Evolutionary conservation across 2,113 vertebrate genomes (phyloP).

Genomic region (Neodon shergylaensis): DNA sequence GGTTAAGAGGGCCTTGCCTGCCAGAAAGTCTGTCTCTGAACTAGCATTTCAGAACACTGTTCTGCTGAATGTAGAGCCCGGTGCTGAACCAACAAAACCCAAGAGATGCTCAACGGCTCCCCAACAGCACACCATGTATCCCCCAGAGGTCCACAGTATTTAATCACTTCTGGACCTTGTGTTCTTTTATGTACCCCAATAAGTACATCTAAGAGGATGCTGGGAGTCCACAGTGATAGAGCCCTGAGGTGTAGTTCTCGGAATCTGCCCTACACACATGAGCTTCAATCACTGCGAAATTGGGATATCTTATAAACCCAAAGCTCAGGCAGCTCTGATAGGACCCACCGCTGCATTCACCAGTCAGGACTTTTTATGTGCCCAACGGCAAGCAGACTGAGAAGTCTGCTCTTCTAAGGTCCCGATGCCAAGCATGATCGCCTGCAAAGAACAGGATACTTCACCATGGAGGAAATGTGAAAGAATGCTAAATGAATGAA

Average conservation of each 20-base stretch:
- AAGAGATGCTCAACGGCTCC: rapidly evolving
- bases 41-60: neutral
- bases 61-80: neutral
- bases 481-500: neutral
- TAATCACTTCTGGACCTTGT: rapidly evolving
- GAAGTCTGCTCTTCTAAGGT: neutral
- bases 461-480: rapidly evolving
- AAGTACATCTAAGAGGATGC: neutral
- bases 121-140: rapidly evolving
- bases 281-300: neutral
- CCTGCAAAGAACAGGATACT: neutral
- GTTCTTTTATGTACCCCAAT: neutral
- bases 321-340: neutral
- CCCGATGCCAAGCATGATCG: neutral
- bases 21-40: neutral
- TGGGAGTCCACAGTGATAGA: rapidly evolving
- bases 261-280: neutral
- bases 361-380: neutral
- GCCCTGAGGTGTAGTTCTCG: neutral
- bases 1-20: neutral
- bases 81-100: neutral
- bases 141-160: neutral
- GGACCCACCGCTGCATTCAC: neutral
- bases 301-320: neutral
- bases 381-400: neutral